Percentiles rank a stretch among this genome's conserved stretches.
Conservation (phyloP, 2,113 vertebrate species). For the Misgurnus anguillicaudatus region DNA sequence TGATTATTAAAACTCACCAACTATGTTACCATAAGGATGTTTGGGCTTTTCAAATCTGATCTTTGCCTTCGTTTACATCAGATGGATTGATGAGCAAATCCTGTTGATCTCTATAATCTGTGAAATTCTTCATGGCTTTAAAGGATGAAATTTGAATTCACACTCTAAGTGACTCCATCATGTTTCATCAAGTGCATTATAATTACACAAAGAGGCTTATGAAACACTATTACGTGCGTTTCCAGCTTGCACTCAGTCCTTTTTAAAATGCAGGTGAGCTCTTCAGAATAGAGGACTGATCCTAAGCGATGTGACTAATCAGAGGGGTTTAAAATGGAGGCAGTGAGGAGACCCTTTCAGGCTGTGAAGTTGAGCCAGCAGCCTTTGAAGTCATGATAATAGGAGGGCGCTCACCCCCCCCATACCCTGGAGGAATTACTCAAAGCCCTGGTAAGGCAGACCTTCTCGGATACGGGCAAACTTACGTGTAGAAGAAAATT, state of each 20-base stretch:
- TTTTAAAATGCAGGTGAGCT: slow-evolving; percentile 13
- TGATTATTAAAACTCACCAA: not conserved
- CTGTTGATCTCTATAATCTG: slow-evolving; percentile 6
- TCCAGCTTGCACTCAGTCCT: not conserved
- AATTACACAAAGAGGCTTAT: slow-evolving; percentile 21
- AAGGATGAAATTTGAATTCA: slow-evolving; percentile 10
- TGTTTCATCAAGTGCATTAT: slow-evolving; percentile 2
- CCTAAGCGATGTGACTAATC: slow-evolving; percentile 31
- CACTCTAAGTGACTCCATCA: slow-evolving; percentile 32
- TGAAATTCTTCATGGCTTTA: slow-evolving; percentile 18
- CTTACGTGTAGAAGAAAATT: not conserved
- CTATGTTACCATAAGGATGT: not conserved
- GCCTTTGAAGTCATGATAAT: slow-evolving; percentile 47
- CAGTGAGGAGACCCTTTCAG: slow-evolving; percentile 13
- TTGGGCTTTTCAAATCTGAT: not conserved
- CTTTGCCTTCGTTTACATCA: not conserved
- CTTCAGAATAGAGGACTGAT: not conserved
- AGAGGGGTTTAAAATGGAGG: slow-evolving; percentile 34
- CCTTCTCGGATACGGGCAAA: not conserved
- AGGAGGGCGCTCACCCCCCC: not conserved
- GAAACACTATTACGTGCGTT: not conserved
- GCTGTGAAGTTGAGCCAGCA: slow-evolving; percentile 13
- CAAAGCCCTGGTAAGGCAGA: not conserved
- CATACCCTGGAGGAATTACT: slow-evolving; percentile 13
- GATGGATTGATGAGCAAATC: not conserved